phyloP scores from a whole-genome alignment of 1,140 invertebrate species.

The Drosophila baimaii region DNA sequence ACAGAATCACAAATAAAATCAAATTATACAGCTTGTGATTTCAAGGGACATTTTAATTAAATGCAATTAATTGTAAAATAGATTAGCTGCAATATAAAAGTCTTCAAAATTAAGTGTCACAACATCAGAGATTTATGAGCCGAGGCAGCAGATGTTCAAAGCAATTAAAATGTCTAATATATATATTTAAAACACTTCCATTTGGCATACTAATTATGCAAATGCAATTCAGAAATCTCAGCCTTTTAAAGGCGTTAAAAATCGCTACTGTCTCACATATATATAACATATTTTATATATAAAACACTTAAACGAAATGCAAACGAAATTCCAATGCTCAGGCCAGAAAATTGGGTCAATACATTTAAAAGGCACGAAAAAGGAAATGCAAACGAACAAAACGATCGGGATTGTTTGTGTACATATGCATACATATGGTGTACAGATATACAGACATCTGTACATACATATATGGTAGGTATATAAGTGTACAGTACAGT shows the following conservation, averaged over 20 bases:
- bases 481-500: slow-evolving; percentile 26
- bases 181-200: slow-evolving; percentile 14
- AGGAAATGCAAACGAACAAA: slow-evolving; percentile 68
- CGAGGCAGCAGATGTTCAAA: slow-evolving; percentile 14
- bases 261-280: slow-evolving; percentile 5
- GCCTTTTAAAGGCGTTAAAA: slow-evolving; percentile 30
- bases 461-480: neutral
- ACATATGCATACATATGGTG: slow-evolving; percentile 23
- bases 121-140: slow-evolving; percentile 34
- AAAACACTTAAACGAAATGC: slow-evolving; percentile 33
- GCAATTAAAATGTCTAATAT: slow-evolving; percentile 23
- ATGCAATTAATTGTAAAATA: neutral
- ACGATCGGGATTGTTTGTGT: slow-evolving; percentile 44
- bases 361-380: slow-evolving; percentile 63
- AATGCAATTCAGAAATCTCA: slow-evolving; percentile 34
- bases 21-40: slow-evolving; percentile 50
- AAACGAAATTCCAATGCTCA: slow-evolving; percentile 52
- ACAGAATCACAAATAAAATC: slow-evolving; percentile 19
- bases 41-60: slow-evolving; percentile 27
- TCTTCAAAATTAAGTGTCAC: slow-evolving; percentile 19
- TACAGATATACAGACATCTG: slow-evolving; percentile 2
- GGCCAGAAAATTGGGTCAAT: slow-evolving; percentile 67
- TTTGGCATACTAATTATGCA: slow-evolving; percentile 26
- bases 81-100: slow-evolving; percentile 9
- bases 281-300: neutral